phyloP scores from a whole-genome alignment of 2,888 invertebrate genomes.

The Parasteatoda lunata region DNA sequence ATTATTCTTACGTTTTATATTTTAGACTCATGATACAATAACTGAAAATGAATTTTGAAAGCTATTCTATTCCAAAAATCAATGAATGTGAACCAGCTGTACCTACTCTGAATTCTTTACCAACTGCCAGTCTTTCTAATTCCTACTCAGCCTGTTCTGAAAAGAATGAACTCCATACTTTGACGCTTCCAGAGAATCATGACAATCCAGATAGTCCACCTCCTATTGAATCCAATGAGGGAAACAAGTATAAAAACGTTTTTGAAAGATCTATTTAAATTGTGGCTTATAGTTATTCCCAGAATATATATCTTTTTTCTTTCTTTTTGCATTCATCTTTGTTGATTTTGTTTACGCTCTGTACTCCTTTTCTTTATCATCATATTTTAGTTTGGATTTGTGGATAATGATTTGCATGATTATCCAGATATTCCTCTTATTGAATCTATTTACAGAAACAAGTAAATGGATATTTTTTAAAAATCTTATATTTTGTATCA shows the following conservation, averaged over 20 bases:
- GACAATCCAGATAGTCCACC: conserved; percentile 46
- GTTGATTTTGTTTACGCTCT: too few relatives aligned
- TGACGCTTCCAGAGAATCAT: conserved; percentile 28
- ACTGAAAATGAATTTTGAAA: conserved; percentile 38
- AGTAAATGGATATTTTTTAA: too few relatives aligned
- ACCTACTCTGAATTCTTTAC: conserved; percentile 20
- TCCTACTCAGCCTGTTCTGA: conserved; percentile 33
- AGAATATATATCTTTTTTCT: not conserved
- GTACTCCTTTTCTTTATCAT: too few relatives aligned
- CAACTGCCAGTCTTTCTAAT: conserved; percentile 4
- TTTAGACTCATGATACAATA: not conserved
- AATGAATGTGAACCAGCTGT: conserved; percentile 31
- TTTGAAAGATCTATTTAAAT: too few relatives aligned
- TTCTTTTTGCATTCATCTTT: not conserved
- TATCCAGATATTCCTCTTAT: too few relatives aligned
- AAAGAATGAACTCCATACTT: conserved; percentile 43
- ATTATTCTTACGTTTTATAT: too few relatives aligned
- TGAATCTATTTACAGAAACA: too few relatives aligned
- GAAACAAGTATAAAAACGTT: conserved; percentile 25
- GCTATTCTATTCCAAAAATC: conserved; percentile 42
- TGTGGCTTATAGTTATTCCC: too few relatives aligned
- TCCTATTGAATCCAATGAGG: conserved; percentile 2
- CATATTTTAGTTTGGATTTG: too few relatives aligned
- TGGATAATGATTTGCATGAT: too few relatives aligned
- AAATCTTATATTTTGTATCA: too few relatives aligned